These are phyloP conservation scores for Rhyacophila brunnea DNA, from an alignment of 1,140 invertebrate genomes.

Conservation along the genomic window DNA sequence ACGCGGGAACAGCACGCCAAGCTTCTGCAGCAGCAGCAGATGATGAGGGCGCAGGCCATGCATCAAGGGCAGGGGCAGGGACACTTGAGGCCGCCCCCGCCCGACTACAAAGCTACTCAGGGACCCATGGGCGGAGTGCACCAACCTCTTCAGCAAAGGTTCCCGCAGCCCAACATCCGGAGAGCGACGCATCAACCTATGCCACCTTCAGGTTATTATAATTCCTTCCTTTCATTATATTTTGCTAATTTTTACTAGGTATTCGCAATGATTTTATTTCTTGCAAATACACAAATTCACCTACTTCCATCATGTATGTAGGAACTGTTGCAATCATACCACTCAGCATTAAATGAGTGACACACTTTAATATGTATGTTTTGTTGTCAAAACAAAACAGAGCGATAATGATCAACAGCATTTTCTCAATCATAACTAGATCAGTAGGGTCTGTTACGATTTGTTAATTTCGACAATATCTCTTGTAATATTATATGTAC, in stretches of 20 bases:
- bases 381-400: too few species aligned
- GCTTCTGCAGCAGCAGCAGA: constrained; percentile 59
- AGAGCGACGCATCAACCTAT: constrained; percentile 65
- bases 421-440: too few species aligned
- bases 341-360: too few species aligned
- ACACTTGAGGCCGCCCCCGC: constrained; percentile 67
- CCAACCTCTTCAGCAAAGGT: constrained; percentile 43
- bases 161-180: constrained; percentile 54
- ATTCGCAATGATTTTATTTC: too few species aligned
- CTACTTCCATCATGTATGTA: too few species aligned
- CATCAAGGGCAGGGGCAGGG: constrained; percentile 39
- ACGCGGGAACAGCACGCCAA: constrained; percentile 63
- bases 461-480: too few species aligned
- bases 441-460: too few species aligned
- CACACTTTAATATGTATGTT: too few species aligned
- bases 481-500: too few species aligned
- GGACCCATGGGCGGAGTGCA: constrained; percentile 60
- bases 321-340: too few species aligned
- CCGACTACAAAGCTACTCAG: constrained; percentile 70
- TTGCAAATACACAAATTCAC: too few species aligned
- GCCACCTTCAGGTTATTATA: constrained; percentile 63
- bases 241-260: constrained; percentile 4
- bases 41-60: constrained; percentile 55
- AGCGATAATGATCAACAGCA: too few species aligned
- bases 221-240: background rate